phyloP scores from a whole-genome alignment of 2,113 vertebrate genomes.

The Lipophrys pholis region DNA sequence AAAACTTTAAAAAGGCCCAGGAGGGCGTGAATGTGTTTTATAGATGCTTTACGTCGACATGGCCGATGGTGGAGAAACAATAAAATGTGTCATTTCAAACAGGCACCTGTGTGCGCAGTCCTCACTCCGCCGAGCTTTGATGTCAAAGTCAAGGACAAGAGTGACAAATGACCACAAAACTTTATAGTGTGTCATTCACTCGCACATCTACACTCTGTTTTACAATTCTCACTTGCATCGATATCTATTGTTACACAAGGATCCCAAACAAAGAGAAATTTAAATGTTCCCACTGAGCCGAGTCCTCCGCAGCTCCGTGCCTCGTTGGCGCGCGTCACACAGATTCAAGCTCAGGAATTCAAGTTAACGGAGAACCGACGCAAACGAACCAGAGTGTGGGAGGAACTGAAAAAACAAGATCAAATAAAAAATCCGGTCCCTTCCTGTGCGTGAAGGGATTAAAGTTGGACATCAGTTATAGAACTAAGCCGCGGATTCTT shows the following conservation, averaged over 20 bases:
- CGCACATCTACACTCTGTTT: neutral
- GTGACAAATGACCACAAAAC: neutral
- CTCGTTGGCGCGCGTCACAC: too few species aligned
- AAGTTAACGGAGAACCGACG: conserved; percentile 39
- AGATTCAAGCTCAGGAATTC: neutral
- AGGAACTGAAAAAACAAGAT: too few species aligned
- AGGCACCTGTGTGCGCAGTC: too few species aligned
- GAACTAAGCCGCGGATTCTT: too few species aligned
- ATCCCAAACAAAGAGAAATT: neutral
- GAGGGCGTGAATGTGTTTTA: neutral
- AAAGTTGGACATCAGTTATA: too few species aligned
- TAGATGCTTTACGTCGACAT: neutral
- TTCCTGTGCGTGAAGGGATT: too few species aligned
- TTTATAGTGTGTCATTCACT: neutral
- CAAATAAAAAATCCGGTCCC: too few species aligned
- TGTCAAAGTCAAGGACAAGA: neutral
- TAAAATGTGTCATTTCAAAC: conserved; percentile 4
- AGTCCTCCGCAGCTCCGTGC: neutral
- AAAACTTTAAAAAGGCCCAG: conserved; percentile 9
- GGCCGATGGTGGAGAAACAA: conserved; percentile 1
- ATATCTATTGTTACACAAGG: neutral
- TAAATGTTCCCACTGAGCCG: conserved; percentile 3
- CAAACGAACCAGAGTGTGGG: too few species aligned
- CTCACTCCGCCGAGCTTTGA: too few species aligned
- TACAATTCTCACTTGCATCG: neutral